A percentile compares a stretch with the other conserved stretches of the same genome.
Conservation (phyloP, 2,113 vertebrate genomes). For the Triplophysa dalaica region DNA sequence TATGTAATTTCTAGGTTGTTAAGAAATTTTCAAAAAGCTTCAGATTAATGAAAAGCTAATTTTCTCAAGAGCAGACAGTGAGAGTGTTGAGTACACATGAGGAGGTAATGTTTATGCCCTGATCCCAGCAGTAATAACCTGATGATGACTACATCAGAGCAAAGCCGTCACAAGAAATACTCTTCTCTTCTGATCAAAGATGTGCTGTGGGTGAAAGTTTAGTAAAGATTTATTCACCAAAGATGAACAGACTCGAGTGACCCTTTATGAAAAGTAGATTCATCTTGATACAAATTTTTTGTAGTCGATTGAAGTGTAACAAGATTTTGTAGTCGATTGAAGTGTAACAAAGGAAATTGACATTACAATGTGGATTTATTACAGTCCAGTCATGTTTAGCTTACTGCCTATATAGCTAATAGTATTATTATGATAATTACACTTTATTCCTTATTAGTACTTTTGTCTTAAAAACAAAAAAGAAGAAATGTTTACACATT, state of each 20-base stretch:
- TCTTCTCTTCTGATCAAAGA: conserved; percentile 42
- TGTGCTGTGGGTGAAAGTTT: conserved; percentile 13
- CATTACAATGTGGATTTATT: no score
- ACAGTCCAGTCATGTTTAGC: no score
- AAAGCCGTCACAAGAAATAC: conserved; percentile 28
- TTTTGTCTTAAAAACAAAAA: no score
- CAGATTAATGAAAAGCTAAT: not conserved
- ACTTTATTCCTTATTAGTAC: no score
- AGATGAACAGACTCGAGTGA: conserved; percentile 29
- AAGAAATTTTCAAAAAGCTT: not conserved
- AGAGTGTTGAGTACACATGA: not conserved
- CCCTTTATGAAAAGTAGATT: conserved; percentile 26
- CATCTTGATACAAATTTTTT: not conserved
- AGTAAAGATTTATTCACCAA: conserved; percentile 18
- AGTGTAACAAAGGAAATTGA: no score
- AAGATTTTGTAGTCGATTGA: no score
- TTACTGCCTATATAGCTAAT: no score
- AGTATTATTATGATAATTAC: no score
- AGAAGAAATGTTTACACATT: no score
- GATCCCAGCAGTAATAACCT: conserved; percentile 7
- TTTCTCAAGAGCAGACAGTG: not conserved
- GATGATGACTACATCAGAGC: conserved; percentile 35
- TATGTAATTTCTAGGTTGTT: not conserved
- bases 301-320: no score
- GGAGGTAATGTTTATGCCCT: conserved; percentile 6